Conservation (phyloP, 2,888 invertebrate genomes). For the Seira musarum region DNA sequence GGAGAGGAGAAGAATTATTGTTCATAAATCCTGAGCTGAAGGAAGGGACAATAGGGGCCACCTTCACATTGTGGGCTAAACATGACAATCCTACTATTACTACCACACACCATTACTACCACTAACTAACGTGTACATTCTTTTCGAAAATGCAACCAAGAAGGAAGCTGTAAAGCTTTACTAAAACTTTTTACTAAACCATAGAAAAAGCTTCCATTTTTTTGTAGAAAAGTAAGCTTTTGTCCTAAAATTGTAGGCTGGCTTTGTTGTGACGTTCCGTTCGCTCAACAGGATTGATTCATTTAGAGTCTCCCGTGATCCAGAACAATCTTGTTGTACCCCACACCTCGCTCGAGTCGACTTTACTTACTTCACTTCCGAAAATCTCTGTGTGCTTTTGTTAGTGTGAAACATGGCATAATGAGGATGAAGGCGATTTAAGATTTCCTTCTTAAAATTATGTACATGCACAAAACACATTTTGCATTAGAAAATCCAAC, state of each 20-base stretch:
- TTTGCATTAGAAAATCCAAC: constrained; percentile 1
- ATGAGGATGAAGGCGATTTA: not conserved
- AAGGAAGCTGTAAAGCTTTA: not conserved
- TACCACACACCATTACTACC: constrained; percentile 6
- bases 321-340: constrained; percentile 53
- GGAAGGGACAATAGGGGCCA: constrained; percentile 62
- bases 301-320: constrained; percentile 41
- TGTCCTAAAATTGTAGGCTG: constrained; percentile 36
- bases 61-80: constrained; percentile 58
- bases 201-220: not conserved
- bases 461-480: not conserved
- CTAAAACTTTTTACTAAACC: not conserved
- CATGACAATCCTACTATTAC: constrained; percentile 41
- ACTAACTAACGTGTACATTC: not conserved
- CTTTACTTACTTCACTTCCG: too few relatives aligned
- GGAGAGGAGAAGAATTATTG: constrained; percentile 61
- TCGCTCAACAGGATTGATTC: constrained; percentile 19
- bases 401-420: not conserved
- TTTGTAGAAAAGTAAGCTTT: not conserved
- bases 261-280: constrained; percentile 43
- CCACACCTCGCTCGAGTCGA: constrained; percentile 57
- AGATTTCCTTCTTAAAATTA: constrained; percentile 9
- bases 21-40: constrained; percentile 63
- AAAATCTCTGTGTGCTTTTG: not conserved
- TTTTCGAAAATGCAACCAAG: not conserved